A percentile compares a stretch with the other conserved stretches of the same genome.
phyloP scores from a whole-genome alignment of 2,797 vertebrate species.

The Sebastes variabilis region DNA sequence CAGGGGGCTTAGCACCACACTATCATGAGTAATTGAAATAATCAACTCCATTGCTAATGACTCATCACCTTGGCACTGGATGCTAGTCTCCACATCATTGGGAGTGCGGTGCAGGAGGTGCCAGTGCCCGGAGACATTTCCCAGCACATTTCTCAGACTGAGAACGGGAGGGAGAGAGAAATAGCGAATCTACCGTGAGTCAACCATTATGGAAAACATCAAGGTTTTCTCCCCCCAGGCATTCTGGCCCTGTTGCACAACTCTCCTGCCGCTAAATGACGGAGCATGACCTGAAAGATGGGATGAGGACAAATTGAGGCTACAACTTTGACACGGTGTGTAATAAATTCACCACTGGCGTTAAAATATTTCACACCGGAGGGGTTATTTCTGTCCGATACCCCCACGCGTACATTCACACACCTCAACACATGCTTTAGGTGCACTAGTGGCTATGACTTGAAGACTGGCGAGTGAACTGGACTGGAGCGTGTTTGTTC shows the following conservation, averaged over 20 bases:
- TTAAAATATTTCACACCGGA: constrained; percentile 45
- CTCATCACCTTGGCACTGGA: constrained; percentile 61
- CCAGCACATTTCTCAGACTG: constrained; percentile 54
- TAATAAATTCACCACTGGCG: constrained; percentile 47
- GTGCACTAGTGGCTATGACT: not conserved
- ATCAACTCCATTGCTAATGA: constrained; percentile 66
- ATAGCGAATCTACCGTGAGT: constrained; percentile 53
- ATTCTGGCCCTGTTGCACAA: constrained; percentile 47
- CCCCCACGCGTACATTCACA: not conserved
- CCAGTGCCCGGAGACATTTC: constrained; percentile 64
- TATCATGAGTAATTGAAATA: constrained; percentile 66
- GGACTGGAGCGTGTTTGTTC: constrained; percentile 36
- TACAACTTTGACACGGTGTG: constrained; percentile 28
- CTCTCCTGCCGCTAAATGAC: constrained; percentile 36
- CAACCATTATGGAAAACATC: constrained; percentile 63
- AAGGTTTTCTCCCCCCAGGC: constrained; percentile 6
- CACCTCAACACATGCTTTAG: constrained; percentile 13
- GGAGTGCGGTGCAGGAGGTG: constrained; percentile 50
- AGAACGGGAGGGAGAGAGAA: constrained; percentile 5
- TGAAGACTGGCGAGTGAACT: constrained; percentile 25
- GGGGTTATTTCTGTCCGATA: constrained; percentile 3
- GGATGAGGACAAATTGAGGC: constrained; percentile 55
- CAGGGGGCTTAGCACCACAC: constrained; percentile 33
- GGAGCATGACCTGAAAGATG: constrained; percentile 41
- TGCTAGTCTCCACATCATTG: constrained; percentile 27